Percentiles rank a stretch among this genome's conserved stretches.
phyloP scores from a whole-genome alignment of 2,113 vertebrate genomes.

The Holacanthus passer region DNA sequence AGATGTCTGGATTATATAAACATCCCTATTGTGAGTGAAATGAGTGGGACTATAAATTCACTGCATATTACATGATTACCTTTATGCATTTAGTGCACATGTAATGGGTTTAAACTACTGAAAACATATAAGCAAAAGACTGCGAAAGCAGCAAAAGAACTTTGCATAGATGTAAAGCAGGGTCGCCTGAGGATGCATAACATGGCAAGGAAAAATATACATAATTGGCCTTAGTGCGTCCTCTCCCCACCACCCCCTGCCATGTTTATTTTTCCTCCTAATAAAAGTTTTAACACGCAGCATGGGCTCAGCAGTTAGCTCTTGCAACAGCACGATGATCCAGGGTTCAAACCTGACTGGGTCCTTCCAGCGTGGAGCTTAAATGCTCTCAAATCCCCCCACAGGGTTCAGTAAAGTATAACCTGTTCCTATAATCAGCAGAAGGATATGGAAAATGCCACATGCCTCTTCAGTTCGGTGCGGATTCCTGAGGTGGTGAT shows the following conservation, averaged over 20 bases:
- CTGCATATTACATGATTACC: neutral
- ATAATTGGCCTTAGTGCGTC: neutral
- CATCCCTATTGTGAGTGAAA: neutral
- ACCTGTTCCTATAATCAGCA: neutral
- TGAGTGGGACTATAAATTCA: neutral
- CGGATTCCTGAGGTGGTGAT: constrained; percentile 7
- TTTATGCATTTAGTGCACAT: neutral
- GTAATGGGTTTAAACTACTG: neutral
- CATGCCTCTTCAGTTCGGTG: neutral
- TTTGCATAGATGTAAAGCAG: neutral
- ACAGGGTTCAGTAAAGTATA: neutral
- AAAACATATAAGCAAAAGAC: neutral
- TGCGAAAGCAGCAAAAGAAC: neutral
- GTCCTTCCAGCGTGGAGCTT: neutral
- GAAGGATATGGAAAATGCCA: neutral
- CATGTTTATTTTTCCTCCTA: constrained; percentile 14
- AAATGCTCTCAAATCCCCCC: constrained; percentile 9
- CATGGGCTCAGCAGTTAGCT: constrained; percentile 40
- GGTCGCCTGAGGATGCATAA: constrained; percentile 11
- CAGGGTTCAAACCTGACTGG: constrained; percentile 18
- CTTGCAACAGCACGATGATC: constrained; percentile 8
- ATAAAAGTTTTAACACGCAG: constrained; percentile 34
- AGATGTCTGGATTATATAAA: neutral
- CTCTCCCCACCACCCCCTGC: too few relatives aligned
- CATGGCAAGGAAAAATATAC: neutral